Percentiles rank a stretch among this genome's conserved stretches.
Conservation (phyloP, 1,140 invertebrate genomes). For the Calephelis virginiensis region DNA sequence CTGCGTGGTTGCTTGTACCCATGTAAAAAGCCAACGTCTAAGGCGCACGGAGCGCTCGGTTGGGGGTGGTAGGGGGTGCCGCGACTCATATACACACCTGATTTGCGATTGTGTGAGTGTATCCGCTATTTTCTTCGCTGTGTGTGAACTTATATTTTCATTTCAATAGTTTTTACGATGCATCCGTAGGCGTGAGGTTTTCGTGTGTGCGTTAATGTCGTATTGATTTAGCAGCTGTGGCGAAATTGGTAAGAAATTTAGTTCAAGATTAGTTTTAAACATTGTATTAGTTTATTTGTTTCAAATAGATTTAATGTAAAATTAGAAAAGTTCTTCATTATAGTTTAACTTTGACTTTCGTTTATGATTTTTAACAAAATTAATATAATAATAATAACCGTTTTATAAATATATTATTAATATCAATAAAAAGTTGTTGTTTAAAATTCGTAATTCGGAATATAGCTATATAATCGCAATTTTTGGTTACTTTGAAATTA, state of each 20-base stretch:
- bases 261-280: constrained; percentile 46
- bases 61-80: constrained; percentile 32
- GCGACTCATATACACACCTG: constrained; percentile 51
- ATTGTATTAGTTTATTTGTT: constrained; percentile 19
- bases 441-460: background rate
- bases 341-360: background rate
- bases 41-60: constrained; percentile 49
- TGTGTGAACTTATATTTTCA: constrained; percentile 69
- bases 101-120: constrained; percentile 44
- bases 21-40: constrained; percentile 75
- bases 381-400: background rate
- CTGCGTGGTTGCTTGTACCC: constrained; percentile 59
- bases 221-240: constrained; percentile 65
- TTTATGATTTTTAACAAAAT: background rate
- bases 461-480: background rate
- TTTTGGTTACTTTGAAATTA: too few species aligned
- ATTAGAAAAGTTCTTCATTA: background rate
- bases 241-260: constrained; percentile 65
- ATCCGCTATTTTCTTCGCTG: constrained; percentile 30
- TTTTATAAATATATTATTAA: too few species aligned
- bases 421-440: background rate
- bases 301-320: constrained; percentile 2
- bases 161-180: constrained; percentile 73
- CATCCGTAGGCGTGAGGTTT: constrained; percentile 52
- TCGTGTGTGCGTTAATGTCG: constrained; percentile 68